Evolutionary conservation across 2,888 invertebrate species (phyloP).

Genomic region (Vandiemenella viatica): DNA sequence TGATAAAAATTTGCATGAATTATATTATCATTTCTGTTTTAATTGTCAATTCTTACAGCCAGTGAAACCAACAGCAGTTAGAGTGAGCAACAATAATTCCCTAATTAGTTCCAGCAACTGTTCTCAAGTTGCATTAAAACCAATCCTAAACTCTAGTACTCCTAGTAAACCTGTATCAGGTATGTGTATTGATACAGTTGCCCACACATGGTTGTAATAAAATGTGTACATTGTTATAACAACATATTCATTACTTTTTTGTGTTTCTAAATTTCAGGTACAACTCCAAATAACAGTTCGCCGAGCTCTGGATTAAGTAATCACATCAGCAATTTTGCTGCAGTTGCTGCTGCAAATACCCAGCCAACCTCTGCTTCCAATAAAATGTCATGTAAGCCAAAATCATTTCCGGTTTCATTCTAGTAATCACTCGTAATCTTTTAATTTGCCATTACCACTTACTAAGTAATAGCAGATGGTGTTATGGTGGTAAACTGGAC

Average conservation of each 20-base stretch:
- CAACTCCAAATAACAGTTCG: slow-evolving; percentile 33
- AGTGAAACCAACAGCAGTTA: slow-evolving; percentile 72
- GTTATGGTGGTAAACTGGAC: no score
- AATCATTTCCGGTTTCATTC: no score
- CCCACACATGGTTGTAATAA: slow-evolving; percentile 5
- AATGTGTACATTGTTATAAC: background rate
- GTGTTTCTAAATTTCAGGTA: background rate
- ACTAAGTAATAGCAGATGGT: no score
- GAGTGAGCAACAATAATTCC: slow-evolving; percentile 37
- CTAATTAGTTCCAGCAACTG: slow-evolving; percentile 16
- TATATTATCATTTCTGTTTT: no score
- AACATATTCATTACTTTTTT: no score
- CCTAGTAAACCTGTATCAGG: slow-evolving; percentile 22
- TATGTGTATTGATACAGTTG: background rate
- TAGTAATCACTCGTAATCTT: no score
- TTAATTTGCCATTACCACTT: no score
- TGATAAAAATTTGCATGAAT: no score
- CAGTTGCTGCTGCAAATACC: slow-evolving; percentile 22
- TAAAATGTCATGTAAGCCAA: slow-evolving; percentile 31
- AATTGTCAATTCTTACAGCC: slow-evolving; percentile 41
- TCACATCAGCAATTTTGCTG: slow-evolving; percentile 26
- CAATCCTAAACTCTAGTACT: slow-evolving; percentile 14
- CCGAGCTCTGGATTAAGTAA: slow-evolving; percentile 28
- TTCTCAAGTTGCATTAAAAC: slow-evolving; percentile 11
- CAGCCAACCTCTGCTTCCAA: slow-evolving; percentile 26